These are phyloP conservation scores for Thaleichthys pacificus DNA, from an alignment of 2,797 vertebrate genomes.

Conservation along the genomic window DNA sequence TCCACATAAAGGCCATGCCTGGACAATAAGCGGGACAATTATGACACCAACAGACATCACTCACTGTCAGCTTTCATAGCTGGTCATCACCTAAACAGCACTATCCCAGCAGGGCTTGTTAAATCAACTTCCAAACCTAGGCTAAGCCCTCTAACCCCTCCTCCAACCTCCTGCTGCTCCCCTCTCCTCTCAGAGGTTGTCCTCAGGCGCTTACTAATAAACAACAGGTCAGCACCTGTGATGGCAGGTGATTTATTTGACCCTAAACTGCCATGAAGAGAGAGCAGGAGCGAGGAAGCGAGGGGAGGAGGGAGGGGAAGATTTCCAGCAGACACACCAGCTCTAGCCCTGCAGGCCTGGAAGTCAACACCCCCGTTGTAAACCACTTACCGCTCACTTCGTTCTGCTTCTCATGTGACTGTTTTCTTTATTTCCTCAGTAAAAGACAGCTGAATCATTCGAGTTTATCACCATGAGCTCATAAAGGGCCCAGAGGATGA, in stretches of 20 bases:
- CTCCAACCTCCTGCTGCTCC: constrained; percentile 57
- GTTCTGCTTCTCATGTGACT: constrained; percentile 71
- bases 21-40: constrained; percentile 64
- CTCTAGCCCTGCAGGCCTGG: constrained; percentile 65
- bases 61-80: constrained; percentile 63
- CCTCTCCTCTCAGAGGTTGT: constrained; percentile 59
- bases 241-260: constrained; percentile 77
- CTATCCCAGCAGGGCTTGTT: constrained; percentile 63
- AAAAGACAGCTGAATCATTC: constrained; percentile 58
- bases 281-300: constrained; percentile 15
- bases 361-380: constrained; percentile 69
- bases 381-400: constrained; percentile 69
- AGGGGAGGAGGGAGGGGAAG: constrained; percentile 53
- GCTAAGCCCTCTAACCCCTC: constrained; percentile 66
- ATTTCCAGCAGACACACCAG: constrained; percentile 53
- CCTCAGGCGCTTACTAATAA: constrained; percentile 75
- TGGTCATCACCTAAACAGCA: constrained; percentile 63
- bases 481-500: constrained; percentile 68
- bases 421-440: constrained; percentile 68
- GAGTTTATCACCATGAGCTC: constrained; percentile 66
- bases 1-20: constrained; percentile 31
- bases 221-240: constrained; percentile 78
- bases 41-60: constrained; percentile 58
- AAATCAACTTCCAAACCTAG: constrained; percentile 68
- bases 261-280: constrained; percentile 59